A percentile compares a stretch with the other conserved stretches of the same genome.
phyloP scores from a whole-genome alignment of 2,888 invertebrate species.

The Noctua janthina region DNA sequence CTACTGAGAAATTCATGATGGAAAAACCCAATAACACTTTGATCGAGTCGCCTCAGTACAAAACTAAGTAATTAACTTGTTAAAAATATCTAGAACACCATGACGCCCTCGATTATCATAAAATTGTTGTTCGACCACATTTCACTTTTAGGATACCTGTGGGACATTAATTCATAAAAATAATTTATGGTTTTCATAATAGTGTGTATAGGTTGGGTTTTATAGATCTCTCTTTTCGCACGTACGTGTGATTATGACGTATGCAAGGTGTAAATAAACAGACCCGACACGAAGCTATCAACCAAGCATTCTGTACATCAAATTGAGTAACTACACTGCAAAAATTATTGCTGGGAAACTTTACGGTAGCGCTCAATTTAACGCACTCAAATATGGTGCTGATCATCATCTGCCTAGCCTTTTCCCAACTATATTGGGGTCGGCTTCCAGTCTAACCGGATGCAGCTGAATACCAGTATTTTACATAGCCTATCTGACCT shows the following conservation, averaged over 20 bases:
- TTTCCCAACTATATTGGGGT: too few species aligned
- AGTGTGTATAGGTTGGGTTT: background rate
- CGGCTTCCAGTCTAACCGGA: too few species aligned
- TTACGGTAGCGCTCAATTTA: too few species aligned
- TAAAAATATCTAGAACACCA: conserved; percentile 1
- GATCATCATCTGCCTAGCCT: too few species aligned
- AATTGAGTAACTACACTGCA: too few species aligned
- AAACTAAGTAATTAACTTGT: background rate
- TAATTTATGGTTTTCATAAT: background rate
- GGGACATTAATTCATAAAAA: conserved; percentile 20
- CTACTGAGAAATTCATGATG: too few species aligned
- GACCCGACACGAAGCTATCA: background rate
- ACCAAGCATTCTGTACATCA: background rate
- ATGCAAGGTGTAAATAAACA: background rate
- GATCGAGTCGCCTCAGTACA: too few species aligned
- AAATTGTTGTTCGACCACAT: background rate
- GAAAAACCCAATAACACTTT: too few species aligned
- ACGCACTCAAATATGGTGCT: too few species aligned
- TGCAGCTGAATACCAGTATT: too few species aligned
- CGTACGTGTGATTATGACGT: background rate
- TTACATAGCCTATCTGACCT: too few species aligned
- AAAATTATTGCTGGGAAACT: too few species aligned
- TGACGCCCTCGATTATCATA: background rate
- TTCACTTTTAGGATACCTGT: conserved; percentile 6
- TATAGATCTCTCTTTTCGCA: background rate